Evolutionary conservation across 2,888 invertebrate species (phyloP).

Genomic region (Notodonta ziczac): DNA sequence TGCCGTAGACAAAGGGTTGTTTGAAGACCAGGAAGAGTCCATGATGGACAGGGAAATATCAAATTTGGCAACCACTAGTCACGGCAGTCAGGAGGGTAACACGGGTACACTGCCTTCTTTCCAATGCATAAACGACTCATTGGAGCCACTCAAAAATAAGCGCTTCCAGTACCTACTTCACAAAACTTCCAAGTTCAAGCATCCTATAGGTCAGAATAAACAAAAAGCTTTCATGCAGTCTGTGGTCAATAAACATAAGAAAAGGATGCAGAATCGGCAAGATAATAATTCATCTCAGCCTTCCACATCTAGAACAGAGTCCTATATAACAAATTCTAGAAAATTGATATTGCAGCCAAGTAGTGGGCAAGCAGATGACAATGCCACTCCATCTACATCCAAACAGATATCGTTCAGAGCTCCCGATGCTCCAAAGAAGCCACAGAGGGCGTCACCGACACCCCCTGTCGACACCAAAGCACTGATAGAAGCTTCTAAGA

Average conservation of each 20-base stretch:
- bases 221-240: constrained; percentile 82
- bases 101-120: constrained; percentile 72
- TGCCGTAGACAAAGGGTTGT: constrained; percentile 78
- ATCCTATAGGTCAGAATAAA: constrained; percentile 78
- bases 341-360: constrained; percentile 67
- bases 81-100: constrained; percentile 69
- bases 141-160: constrained; percentile 78
- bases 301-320: constrained; percentile 74
- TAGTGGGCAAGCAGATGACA: constrained; percentile 63
- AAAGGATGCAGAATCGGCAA: constrained; percentile 70
- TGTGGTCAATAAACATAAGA: constrained; percentile 80
- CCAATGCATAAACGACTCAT: constrained; percentile 77
- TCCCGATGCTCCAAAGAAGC: constrained; percentile 70
- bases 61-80: constrained; percentile 78
- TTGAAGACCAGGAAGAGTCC: constrained; percentile 76
- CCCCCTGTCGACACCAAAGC: constrained; percentile 88
- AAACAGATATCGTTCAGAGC: constrained; percentile 68
- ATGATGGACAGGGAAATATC: constrained; percentile 81
- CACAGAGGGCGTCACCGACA: constrained; percentile 62
- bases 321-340: constrained; percentile 67
- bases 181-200: constrained; percentile 80
- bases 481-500: constrained; percentile 95
- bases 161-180: constrained; percentile 80
- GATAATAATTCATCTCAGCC: constrained; percentile 67
- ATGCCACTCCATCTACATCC: constrained; percentile 68